Conservation (phyloP, 1,140 invertebrate genomes). For the Hyles euphorbiae region DNA sequence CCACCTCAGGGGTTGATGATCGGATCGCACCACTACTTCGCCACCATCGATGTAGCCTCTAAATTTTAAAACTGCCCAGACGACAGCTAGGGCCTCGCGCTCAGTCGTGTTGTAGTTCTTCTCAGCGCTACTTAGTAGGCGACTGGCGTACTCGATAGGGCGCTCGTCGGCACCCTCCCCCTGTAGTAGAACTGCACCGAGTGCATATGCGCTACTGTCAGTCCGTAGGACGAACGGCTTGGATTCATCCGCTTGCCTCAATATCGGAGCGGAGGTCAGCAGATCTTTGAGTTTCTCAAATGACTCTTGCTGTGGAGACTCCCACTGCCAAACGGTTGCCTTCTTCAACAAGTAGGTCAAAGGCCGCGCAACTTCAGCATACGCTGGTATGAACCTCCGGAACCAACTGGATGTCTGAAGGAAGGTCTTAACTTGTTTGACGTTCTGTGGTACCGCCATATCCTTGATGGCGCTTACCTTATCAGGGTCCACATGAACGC, state of each 20-base stretch:
- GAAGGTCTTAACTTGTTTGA: slow-evolving; percentile 33
- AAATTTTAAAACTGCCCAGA: slow-evolving; percentile 63
- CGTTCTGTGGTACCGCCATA: slow-evolving; percentile 15
- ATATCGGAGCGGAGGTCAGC: slow-evolving; percentile 23
- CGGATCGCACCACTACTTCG: slow-evolving; percentile 45
- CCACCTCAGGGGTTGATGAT: slow-evolving; percentile 70
- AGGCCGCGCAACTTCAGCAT: slow-evolving; percentile 47
- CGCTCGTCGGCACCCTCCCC: slow-evolving; percentile 30
- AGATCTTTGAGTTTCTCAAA: slow-evolving; percentile 17
- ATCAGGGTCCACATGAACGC: slow-evolving; percentile 31
- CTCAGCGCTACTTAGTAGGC: slow-evolving; percentile 54
- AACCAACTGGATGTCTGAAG: slow-evolving; percentile 49
- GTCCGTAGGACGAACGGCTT: slow-evolving; percentile 38
- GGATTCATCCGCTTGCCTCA: slow-evolving; percentile 28
- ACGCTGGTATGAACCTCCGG: slow-evolving; percentile 53
- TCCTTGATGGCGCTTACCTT: slow-evolving; percentile 38
- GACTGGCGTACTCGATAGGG: slow-evolving; percentile 59
- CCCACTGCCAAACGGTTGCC: slow-evolving; percentile 31
- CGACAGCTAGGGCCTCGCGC: slow-evolving; percentile 63
- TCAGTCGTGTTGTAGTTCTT: slow-evolving; percentile 61
- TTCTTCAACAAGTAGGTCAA: slow-evolving; percentile 49
- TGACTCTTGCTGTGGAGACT: slow-evolving; percentile 7
- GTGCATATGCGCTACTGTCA: slow-evolving; percentile 41
- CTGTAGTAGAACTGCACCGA: slow-evolving; percentile 32
- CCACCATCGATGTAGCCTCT: slow-evolving; percentile 45